A percentile compares a stretch with the other conserved stretches of the same genome.
Conservation (phyloP, 1,140 invertebrate species). For the Matsumurasca onukii region DNA sequence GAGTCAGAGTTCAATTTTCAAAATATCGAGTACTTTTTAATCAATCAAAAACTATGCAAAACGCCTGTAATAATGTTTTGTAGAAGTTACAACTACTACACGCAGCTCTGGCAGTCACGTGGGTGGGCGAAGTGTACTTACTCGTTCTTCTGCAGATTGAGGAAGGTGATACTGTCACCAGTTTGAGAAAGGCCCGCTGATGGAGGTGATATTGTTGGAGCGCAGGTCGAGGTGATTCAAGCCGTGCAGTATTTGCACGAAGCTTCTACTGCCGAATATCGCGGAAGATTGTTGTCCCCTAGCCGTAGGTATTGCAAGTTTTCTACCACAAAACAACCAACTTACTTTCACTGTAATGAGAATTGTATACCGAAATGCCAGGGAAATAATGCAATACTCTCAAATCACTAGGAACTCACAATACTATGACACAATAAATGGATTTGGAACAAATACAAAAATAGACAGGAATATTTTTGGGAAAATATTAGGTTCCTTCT, state of each 20-base stretch:
- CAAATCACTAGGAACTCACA: not conserved
- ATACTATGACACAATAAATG: not conserved
- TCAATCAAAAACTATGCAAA: no score
- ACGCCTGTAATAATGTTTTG: no score
- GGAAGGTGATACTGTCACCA: slow-evolving; percentile 88
- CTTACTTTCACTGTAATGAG: not conserved
- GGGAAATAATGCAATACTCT: not conserved
- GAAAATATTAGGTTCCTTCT: no score
- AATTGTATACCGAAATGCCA: not conserved
- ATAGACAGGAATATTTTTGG: no score
- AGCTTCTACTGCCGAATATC: slow-evolving; percentile 81
- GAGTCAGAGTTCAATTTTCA: no score
- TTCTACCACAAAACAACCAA: slow-evolving; percentile 54
- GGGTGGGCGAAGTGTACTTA: no score
- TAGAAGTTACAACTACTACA: no score
- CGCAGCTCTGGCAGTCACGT: no score
- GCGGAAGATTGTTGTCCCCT: slow-evolving; percentile 81
- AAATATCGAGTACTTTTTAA: no score
- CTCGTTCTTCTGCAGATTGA: slow-evolving; percentile 90
- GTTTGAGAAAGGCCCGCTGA: slow-evolving; percentile 83
- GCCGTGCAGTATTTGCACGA: slow-evolving; percentile 73
- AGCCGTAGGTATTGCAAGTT: slow-evolving; percentile 85
- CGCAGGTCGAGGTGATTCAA: slow-evolving; percentile 84
- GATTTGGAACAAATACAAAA: not conserved
- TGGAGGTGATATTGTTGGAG: slow-evolving; percentile 79